These are phyloP conservation scores for Hydractinia echinata DNA, from an alignment of 30 jellyfish, hydroid and myxozoan genomes.

Conservation along the genomic window DNA sequence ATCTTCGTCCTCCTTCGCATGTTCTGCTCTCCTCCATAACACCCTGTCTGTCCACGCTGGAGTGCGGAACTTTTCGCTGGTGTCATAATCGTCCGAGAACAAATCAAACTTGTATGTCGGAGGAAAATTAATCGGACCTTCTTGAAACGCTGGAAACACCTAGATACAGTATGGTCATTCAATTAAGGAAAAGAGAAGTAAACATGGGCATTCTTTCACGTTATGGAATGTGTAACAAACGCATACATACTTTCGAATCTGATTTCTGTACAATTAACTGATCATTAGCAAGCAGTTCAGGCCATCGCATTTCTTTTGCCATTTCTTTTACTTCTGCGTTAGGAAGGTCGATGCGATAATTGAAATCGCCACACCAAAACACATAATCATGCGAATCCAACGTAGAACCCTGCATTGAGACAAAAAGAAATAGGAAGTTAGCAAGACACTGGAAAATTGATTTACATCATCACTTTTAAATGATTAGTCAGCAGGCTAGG, in stretches of 20 bases:
- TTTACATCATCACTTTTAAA: too few species aligned
- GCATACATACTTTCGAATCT: conserved; percentile 60
- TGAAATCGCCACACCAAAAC: conserved; percentile 99
- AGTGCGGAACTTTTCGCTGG: conserved; percentile 90
- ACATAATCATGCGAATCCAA: conserved; percentile 80
- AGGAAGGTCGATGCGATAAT: conserved; percentile 90
- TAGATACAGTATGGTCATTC: not conserved
- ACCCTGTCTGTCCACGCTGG: conserved; percentile 99
- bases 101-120: conserved; percentile 98
- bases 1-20: conserved; percentile 13
- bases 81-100: conserved; percentile 93
- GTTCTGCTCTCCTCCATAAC: conserved; percentile 68
- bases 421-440: not conserved
- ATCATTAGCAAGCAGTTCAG: conserved; percentile 67
- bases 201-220: too few species aligned
- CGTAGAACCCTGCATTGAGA: conserved; percentile 63
- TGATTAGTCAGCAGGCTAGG: too few species aligned
- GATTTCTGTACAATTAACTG: conserved; percentile 80
- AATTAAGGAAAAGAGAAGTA: not conserved
- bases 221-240: not conserved
- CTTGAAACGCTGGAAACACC: conserved; percentile 79
- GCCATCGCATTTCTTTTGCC: conserved; percentile 67
- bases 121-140: conserved; percentile 94
- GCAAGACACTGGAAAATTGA: too few species aligned
- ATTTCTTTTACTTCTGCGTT: conserved; percentile 66